Evolutionary conservation across 1,140 invertebrate species (phyloP).

Genomic region (Dolichoris vasculosae): DNA sequence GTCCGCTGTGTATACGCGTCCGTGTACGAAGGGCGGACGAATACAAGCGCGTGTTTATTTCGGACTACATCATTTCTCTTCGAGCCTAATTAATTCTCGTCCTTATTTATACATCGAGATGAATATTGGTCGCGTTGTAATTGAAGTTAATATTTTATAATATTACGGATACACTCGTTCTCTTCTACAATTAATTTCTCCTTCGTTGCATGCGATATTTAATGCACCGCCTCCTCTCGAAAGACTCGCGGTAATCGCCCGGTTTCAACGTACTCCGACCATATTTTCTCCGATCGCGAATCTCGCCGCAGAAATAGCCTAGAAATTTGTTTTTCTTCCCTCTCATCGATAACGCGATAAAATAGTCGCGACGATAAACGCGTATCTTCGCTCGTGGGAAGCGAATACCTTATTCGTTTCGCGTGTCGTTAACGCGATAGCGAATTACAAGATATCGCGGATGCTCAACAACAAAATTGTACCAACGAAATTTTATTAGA

Average conservation of each 20-base stretch:
- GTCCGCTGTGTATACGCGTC: background rate
- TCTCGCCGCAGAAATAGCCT: too few relatives aligned
- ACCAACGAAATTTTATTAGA: background rate
- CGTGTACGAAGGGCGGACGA: background rate
- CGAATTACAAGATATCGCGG: background rate
- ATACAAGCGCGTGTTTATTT: conserved; percentile 22
- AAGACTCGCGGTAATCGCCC: background rate
- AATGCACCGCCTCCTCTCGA: background rate
- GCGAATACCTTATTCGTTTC: background rate
- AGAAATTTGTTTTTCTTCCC: too few relatives aligned
- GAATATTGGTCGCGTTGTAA: conserved; percentile 19
- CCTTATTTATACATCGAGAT: conserved; percentile 37
- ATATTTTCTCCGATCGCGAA: background rate
- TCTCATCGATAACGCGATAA: background rate
- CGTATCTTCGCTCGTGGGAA: background rate
- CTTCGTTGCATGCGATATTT: background rate
- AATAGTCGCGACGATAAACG: background rate
- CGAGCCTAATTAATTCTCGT: conserved; percentile 26
- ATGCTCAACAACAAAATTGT: background rate
- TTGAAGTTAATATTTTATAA: background rate
- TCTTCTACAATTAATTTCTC: background rate
- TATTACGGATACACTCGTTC: background rate
- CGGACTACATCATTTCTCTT: conserved; percentile 35
- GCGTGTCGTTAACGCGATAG: background rate
- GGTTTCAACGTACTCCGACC: background rate